Evolutionary conservation across 1,140 invertebrate species (phyloP), one percentile per base, ranked within the genome.

Genomic region (Bombus fervidus): DNA sequence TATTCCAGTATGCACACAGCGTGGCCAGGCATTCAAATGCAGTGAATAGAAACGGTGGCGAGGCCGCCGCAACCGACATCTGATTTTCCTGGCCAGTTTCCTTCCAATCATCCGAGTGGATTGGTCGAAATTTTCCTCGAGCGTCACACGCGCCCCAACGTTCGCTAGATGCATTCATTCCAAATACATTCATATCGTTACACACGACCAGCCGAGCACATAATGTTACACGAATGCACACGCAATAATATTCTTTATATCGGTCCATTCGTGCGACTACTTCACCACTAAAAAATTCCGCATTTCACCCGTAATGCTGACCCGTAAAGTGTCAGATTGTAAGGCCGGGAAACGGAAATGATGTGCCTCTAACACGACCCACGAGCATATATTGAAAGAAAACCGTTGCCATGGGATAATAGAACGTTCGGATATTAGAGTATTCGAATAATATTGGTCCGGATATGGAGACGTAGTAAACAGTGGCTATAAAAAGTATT

Each of bases 21-120:
- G 34, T 73, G 31, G 43, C 13, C 68, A 62, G 13, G 47, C 79
- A 86, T 90, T 83, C 72, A 83, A 83, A 90, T 83, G 71, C 86
- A 47, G 15, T 78, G 88, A 90, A 90, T 86, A 82, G 89, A 22
- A 53, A 77, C 25, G 28, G 66, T 37, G 69, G 68, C 78, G 75
- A 75, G 78, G 64, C 64, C 28, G 57, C 75, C 43, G 59, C 57
- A 62, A 78, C 69, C 86, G 66, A 85, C 89, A 86, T 87, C 79
- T 90, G 88, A 90, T 90, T 90, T 90, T 90, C 83, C 88, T 87
- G 83, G 47, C 89, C 82, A 87, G 89, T 90, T 90, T 90, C 88
- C 89, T 87, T 90, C 89, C 82, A 87, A 90, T 90, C 89, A 83
- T 87, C 86, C 86, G 80, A 90, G 41, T 87, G 89, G 88, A 90